Base-by-base conservation (phyloP, 2,888 invertebrate genomes). In the Notodonta dromedarius region DNA sequence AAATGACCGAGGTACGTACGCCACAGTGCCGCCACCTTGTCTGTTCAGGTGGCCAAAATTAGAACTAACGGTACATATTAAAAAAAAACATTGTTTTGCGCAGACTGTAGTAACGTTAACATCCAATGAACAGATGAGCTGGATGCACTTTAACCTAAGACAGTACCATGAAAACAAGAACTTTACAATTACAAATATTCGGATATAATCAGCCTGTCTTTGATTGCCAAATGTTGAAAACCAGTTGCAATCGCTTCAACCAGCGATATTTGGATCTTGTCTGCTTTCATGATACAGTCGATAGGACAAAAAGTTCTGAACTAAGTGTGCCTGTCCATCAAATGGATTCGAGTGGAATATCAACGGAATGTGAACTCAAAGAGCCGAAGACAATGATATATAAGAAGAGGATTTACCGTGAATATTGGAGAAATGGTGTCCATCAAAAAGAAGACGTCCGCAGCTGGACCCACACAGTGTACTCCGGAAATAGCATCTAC, bases 1-100 rank as follows among this genome's bases (percentile, higher is more conserved):
- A 98, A 94, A 98, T 98, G 95, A 97, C 97, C 55, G 96, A 96
- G 97, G 98, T 98, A 77, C 73, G 85, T 82, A 73, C 12, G 9
- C 48, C 32, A 14, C n/a, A n/a, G 46, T 46, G n/a, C 46, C 46
- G n/a, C 46, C 13, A 46, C 13, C 46, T 46, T 42, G 9, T 9
- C 42, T 42, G 42, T 42, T 42, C 12, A 42, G 42, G 13, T 5
- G 42, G 42, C 42, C 42, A 9, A 42, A 11, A 42, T 4, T 42
- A 12, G 24, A 24, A 24, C 24, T 24, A 24, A 24, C 24, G 24
- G 24, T 24, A 24, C 24, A 24, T n/a, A n/a, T n/a, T 24, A 24
- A 24, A 24, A 24, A 24, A 24, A 24, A 24, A 24, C 24, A 24
- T 24, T 24, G 35, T 35, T 35, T 35, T 35, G 35, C 7, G 35